Evolutionary conservation across 2,797 vertebrate genomes (phyloP).

Genomic region (Notolabrus celidotus): DNA sequence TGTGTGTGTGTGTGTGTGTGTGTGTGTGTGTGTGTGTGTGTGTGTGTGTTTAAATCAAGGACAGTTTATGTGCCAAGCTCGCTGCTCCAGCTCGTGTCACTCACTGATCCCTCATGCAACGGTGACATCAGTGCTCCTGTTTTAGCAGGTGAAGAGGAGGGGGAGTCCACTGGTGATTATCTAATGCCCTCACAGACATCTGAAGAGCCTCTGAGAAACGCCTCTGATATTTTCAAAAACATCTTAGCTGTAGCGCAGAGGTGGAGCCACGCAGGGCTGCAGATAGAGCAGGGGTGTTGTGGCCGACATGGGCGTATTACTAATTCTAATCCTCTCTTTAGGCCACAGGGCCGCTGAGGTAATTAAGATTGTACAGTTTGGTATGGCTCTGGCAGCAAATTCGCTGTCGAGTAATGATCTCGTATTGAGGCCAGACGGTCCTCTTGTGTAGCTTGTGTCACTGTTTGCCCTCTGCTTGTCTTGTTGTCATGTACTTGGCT

Average conservation of each 20-base stretch:
- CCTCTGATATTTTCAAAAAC: constrained; percentile 63
- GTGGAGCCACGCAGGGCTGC: constrained; percentile 32
- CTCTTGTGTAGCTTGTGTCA: constrained; percentile 27
- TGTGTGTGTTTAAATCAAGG: constrained; percentile 47
- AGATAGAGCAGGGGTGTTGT: constrained; percentile 26
- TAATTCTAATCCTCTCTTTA: constrained; percentile 63
- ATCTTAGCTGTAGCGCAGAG: constrained; percentile 47
- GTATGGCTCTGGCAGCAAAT: constrained; percentile 39
- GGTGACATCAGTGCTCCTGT: constrained; percentile 82
- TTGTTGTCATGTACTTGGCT: constrained; percentile 54
- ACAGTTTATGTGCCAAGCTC: constrained; percentile 58
- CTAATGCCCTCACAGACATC: constrained; percentile 60
- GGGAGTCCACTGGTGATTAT: constrained; percentile 61
- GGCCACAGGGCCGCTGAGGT: constrained; percentile 38
- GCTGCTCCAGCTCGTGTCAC: constrained; percentile 62
- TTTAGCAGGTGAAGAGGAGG: constrained; percentile 77
- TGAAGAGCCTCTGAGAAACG: constrained; percentile 46
- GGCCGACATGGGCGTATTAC: constrained; percentile 23
- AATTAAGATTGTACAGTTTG: constrained; percentile 55
- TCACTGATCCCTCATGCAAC: constrained; percentile 77
- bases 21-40: constrained; percentile 14
- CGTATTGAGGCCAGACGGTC: constrained; percentile 10
- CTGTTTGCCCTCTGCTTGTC: constrained; percentile 32
- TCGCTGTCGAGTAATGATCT: constrained; percentile 39
- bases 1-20: constrained; percentile 29